Evolutionary conservation across 2,113 vertebrate species (phyloP), one percentile per base, ranked within the genome.

Genomic region (Candoia aspera): DNA sequence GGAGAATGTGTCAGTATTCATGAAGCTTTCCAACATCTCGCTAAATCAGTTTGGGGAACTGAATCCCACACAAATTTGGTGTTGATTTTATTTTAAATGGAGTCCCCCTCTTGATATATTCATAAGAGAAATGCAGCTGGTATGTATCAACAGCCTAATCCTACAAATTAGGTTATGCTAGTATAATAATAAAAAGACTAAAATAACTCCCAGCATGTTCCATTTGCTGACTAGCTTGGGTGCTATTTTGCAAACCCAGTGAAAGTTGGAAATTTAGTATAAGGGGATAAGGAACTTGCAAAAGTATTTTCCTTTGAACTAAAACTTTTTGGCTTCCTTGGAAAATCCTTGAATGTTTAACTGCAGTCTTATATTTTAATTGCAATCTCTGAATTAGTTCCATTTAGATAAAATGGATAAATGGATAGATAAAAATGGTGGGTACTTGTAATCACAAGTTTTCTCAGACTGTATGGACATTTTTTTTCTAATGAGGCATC

Each of bases 51-150:
- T 84, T 95, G 93, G 89, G 91, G 91, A 95, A 87, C 79, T 94
- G 93, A 96, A 96, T 96, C 93, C 91, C 91, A 96, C 93, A 91
- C 58, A 96, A 96, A 92, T 19, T 94, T 83, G 92, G 92, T 91
- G 94, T 91, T 95, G 89, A 94, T 96, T 94, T 94, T 84, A 91
- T 95, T 96, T 93, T 93, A 93, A 96, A 94, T 86, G 23, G 49
- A 94, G 91, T 24, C 3, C 6, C 21, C 91, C 92, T 95, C 89
- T 90, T 85, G 42, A 94, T 89, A 54, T 86, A 83, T 84, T 64
- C 90, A 93, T 2, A 21, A 90, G 91, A 60, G 46, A 91, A 92
- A 92, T 92, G 87, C 13, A 84, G 84, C 68, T 42, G 26, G 29
- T 60, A 60, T 37, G 58, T 29, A 87, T 54, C 90, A 57, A 29